Percentiles rank a stretch among this genome's conserved stretches.
phyloP scores from a whole-genome alignment of 2,888 invertebrate species.

The Melinopterus prodromus region DNA sequence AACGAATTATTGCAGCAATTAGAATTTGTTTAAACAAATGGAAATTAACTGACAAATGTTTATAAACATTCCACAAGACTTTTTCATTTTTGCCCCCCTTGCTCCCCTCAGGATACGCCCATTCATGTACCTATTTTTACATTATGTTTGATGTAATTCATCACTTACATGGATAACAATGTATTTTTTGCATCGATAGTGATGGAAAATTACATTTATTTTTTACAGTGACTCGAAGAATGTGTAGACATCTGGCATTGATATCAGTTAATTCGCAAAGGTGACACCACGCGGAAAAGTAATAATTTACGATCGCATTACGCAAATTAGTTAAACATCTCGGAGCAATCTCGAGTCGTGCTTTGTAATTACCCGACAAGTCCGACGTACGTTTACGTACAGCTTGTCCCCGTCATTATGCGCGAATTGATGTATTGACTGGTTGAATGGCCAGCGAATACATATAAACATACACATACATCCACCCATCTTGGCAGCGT shows the following conservation, averaged over 20 bases:
- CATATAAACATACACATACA: not conserved
- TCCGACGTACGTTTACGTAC: not conserved
- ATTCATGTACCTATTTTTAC: too few relatives aligned
- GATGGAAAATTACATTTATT: too few relatives aligned
- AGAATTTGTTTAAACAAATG: too few relatives aligned
- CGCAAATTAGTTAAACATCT: constrained; percentile 4
- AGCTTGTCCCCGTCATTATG: not conserved
- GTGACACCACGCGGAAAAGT: not conserved
- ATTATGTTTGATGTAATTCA: too few relatives aligned
- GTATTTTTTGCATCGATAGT: too few relatives aligned
- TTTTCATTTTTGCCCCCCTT: too few relatives aligned
- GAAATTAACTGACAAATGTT: too few relatives aligned
- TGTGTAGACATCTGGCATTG: not conserved
- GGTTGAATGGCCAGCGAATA: constrained; percentile 4
- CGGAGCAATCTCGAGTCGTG: not conserved
- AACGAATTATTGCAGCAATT: too few relatives aligned
- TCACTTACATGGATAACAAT: too few relatives aligned
- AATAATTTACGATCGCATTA: not conserved
- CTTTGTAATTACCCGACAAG: not conserved
- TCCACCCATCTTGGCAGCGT: constrained; percentile 5
- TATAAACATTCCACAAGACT: too few relatives aligned
- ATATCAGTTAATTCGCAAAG: not conserved
- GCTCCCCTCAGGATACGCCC: too few relatives aligned
- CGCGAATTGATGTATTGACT: not conserved
- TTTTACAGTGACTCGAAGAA: not conserved